Percentiles rank a stretch among this genome's conserved stretches.
Evolutionary conservation across 2,888 invertebrate genomes (phyloP).

Genomic region (Bhutanitis thaidina): DNA sequence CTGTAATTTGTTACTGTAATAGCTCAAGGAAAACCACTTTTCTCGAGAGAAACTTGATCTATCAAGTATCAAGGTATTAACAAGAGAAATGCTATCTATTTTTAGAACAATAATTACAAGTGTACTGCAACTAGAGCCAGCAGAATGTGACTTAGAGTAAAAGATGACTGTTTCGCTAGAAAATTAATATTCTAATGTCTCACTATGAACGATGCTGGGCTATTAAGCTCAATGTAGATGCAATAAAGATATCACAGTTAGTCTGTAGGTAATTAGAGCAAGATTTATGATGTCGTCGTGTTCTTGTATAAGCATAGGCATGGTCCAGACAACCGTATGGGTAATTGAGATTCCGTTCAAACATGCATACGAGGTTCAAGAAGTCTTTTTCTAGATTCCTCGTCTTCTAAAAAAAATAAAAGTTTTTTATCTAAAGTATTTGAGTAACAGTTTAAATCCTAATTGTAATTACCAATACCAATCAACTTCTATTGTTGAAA

Average conservation of each 20-base stretch:
- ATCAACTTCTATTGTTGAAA: too few species aligned
- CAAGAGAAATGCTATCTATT: constrained; percentile 18
- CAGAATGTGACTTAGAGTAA: constrained; percentile 8
- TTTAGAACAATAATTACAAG: constrained; percentile 19
- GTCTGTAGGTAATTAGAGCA: constrained; percentile 51
- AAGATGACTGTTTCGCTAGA: constrained; percentile 25
- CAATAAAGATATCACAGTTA: constrained; percentile 60
- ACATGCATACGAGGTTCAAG: neutral
- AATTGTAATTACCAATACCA: too few species aligned
- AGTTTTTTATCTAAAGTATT: too few species aligned
- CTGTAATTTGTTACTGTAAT: constrained; percentile 43
- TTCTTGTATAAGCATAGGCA: constrained; percentile 36
- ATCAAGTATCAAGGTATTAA: neutral
- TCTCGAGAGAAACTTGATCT: constrained; percentile 14
- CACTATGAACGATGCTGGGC: constrained; percentile 29
- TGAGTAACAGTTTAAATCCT: too few species aligned
- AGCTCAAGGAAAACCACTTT: constrained; percentile 19
- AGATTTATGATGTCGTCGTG: constrained; percentile 49
- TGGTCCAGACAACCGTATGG: constrained; percentile 38
- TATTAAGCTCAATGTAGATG: constrained; percentile 55
- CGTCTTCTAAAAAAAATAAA: too few species aligned
- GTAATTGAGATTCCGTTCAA: constrained; percentile 37
- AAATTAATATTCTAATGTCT: constrained; percentile 35
- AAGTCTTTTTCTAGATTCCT: neutral
- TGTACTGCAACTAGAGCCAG: constrained; percentile 2